These are phyloP conservation scores for Clepsis dumicolana DNA, from an alignment of 2,888 invertebrate species.

Conservation along the genomic window DNA sequence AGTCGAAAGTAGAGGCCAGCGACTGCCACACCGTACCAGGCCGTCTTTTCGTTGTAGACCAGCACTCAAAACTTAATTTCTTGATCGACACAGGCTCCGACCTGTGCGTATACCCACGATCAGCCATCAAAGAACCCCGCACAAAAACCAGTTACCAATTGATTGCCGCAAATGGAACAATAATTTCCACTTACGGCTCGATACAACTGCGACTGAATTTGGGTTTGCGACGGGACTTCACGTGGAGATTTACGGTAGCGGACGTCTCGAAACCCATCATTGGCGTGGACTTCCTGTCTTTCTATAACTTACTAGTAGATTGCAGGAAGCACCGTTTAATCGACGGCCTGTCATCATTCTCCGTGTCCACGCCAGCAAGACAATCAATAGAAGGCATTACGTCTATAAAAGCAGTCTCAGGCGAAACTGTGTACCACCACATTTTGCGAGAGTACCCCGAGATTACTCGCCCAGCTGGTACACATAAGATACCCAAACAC, in stretches of 20 bases:
- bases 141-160: not conserved
- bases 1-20: not conserved
- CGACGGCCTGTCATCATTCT: slow-evolving; percentile 7
- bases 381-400: not conserved
- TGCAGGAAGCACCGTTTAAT: slow-evolving; percentile 40
- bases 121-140: not conserved
- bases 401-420: not conserved
- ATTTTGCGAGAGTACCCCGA: slow-evolving; percentile 6
- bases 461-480: slow-evolving; percentile 35
- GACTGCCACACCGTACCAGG: not conserved
- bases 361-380: not conserved
- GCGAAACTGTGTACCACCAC: slow-evolving; percentile 10
- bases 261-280: slow-evolving; percentile 54
- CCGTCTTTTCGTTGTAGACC: not conserved
- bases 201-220: not conserved
- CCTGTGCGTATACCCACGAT: not conserved
- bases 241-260: not conserved
- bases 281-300: slow-evolving; percentile 52
- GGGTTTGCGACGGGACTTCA: slow-evolving; percentile 17
- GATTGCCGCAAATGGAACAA: not conserved
- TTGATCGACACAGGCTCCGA: not conserved
- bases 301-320: slow-evolving; percentile 51
- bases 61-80: not conserved
- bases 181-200: not conserved
- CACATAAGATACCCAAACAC: slow-evolving; percentile 25